Evolutionary conservation across 2,888 invertebrate species (phyloP), one percentile per base, ranked within the genome.

Genomic region (Drosophila gaucha): DNA sequence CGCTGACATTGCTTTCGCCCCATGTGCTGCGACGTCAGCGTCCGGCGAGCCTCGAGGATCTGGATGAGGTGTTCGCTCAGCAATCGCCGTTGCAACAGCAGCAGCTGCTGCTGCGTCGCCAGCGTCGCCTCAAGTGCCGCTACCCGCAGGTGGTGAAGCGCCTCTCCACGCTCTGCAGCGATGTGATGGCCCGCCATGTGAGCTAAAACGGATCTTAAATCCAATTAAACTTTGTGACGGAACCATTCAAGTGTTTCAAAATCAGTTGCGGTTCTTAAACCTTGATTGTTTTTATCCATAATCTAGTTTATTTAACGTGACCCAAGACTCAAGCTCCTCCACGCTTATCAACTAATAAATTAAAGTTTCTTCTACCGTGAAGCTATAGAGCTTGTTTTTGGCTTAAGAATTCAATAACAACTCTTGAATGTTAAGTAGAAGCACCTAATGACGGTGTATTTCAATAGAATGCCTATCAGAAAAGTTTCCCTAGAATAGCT

Each of bases 81-180:
- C 74, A 76, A 8, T 46, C 76, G 14, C 83, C 88, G 49, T 68
- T 76, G 31, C 72, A 82, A 30, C 75, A 75, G 24, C 60, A 79
- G n/a, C 86, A 85, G 62, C 64, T 77, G 22, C 89, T 64, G n/a
- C 62, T 64, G 56, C 82, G 80, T 12, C 79, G 74, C 16, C 80
- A 79, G 67, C 87, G 90, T 26, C 89, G 90, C 69, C 75, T 86
- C 62, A 89, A 91, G 63, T 89, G 88, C 69, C 92, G 93, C 77
- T 92, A 93, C 63, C 91, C 92, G n/a, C 83, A 90, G 62, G 80
- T 90, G 26, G 92, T 94, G 38, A 91, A 92, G 38, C 90, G 90
- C 6, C 89, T 94, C 26, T 93, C 93, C 70, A 92, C 92, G 43
- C 80, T 94, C 31, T 94, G 94, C 86, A 90, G 94, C 87, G 92